Conservation (phyloP, 2,113 vertebrate species). For the Hypanus sabinus region DNA sequence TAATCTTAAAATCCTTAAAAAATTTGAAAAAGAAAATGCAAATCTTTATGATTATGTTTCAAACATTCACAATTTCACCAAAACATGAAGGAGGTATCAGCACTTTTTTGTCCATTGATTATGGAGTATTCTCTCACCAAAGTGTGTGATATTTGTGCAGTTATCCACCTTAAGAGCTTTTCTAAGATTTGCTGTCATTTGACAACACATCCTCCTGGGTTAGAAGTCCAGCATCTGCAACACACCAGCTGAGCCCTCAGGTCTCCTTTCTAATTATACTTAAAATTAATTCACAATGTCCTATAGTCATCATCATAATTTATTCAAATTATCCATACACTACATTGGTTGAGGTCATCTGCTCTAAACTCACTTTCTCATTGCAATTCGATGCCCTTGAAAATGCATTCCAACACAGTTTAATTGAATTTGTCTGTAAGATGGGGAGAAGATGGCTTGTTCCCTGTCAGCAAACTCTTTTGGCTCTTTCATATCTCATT, state of each 20-base stretch:
- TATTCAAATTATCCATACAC: constrained; percentile 9
- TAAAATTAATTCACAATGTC: constrained; percentile 4
- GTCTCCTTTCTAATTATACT: constrained; percentile 27
- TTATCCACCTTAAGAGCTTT: neutral
- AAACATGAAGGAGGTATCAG: neutral
- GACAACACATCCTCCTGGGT: neutral
- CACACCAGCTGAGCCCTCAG: neutral
- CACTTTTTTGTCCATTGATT: neutral
- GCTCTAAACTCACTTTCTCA: neutral
- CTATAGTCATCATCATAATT: constrained; percentile 17
- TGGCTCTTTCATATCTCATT: neutral
- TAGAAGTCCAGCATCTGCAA: neutral
- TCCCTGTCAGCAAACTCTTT: neutral
- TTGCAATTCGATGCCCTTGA: constrained; percentile 8
- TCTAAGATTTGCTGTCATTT: neutral
- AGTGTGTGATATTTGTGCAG: neutral
- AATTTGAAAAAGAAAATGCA: neutral
- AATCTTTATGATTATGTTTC: neutral
- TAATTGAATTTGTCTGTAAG: neutral
- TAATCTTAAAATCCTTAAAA: too few species aligned
- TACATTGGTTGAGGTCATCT: neutral
- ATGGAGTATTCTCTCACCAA: neutral
- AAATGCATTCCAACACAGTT: neutral
- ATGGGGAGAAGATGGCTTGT: neutral
- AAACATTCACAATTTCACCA: neutral